These are phyloP conservation scores for Setophaga petechia DNA, from an alignment of 2,113 vertebrate genomes.

Conservation along the genomic window DNA sequence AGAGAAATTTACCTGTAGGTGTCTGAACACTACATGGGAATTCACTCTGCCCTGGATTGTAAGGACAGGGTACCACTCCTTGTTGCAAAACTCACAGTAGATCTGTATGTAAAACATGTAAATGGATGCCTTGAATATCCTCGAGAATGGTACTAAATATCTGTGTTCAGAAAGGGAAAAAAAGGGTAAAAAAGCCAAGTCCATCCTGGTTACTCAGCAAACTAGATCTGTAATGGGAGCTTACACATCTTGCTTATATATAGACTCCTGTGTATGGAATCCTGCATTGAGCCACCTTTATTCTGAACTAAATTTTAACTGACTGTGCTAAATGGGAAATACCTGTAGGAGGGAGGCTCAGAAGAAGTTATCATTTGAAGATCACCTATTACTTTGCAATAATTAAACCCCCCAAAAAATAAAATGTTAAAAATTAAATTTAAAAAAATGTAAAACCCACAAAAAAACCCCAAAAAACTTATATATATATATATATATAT, in stretches of 20 bases:
- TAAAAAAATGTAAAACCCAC: too few relatives aligned
- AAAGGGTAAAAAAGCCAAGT: rapidly evolving
- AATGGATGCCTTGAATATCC: background rate
- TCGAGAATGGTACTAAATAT: background rate
- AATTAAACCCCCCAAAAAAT: background rate
- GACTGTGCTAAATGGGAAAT: background rate
- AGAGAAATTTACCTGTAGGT: background rate
- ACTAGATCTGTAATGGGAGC: background rate
- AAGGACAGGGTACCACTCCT: background rate
- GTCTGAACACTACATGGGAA: background rate
- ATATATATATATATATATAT: too few relatives aligned
- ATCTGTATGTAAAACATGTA: background rate
- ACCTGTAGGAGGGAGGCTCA: background rate
- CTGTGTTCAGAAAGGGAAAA: background rate
- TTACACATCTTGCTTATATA: background rate
- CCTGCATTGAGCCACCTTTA: background rate
- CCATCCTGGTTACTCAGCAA: background rate
- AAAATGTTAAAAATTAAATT: too few relatives aligned
- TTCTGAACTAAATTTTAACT: background rate
- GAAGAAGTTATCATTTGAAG: background rate
- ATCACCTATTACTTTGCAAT: background rate
- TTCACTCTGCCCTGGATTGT: background rate
- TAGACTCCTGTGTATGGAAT: background rate
- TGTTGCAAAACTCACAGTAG: background rate
- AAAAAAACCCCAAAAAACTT: too few relatives aligned